Evolutionary conservation across 2,888 invertebrate species (phyloP), one percentile per base, ranked within the genome.

Genomic region (Parelbella ahira): DNA sequence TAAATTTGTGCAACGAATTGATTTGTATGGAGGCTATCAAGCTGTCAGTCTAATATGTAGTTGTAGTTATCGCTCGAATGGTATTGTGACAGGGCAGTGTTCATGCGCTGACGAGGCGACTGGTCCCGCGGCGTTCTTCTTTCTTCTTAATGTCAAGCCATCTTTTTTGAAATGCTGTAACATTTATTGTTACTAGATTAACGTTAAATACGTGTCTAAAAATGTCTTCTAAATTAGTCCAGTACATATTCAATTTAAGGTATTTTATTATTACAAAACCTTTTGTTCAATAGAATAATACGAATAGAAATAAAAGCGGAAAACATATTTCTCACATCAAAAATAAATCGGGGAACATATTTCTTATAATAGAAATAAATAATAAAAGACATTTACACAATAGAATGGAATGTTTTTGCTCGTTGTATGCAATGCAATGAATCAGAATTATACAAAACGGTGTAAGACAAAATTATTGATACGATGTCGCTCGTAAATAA

Each of bases 381-480:
- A 3, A 37, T 32, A 25, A 33, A 27, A 18, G n/a, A n/a, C n/a
- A n/a, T n/a, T n/a, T n/a, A n/a, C n/a, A n/a, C n/a, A n/a, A n/a
- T n/a, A n/a, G n/a, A n/a, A n/a, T n/a, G n/a, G n/a, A n/a, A n/a
- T n/a, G n/a, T n/a, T n/a, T n/a, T 4, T 13, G 20, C 7, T 5
- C 2, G 20, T 33, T 8, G 6, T 20, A 27, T 41, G 6, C 10
- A 7, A 12, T 8, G 20, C 27, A 15, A 41, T 41, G 27, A 41
- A 28, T 34, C 25, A 41, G 41, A 34, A 28, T 41, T 41, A 41
- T 33, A 27, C 33, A 13, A 28, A 41, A 7, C 6, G 21, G 2
- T 0, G 10, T 32, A 11, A 37, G 25, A 34, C 21, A 34, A 41
- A 41, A 41, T 41, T 41, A 41, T 41, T 41, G 41, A 41, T 41